phyloP scores from a whole-genome alignment of 2,113 vertebrate genomes.

The Scomber japonicus region DNA sequence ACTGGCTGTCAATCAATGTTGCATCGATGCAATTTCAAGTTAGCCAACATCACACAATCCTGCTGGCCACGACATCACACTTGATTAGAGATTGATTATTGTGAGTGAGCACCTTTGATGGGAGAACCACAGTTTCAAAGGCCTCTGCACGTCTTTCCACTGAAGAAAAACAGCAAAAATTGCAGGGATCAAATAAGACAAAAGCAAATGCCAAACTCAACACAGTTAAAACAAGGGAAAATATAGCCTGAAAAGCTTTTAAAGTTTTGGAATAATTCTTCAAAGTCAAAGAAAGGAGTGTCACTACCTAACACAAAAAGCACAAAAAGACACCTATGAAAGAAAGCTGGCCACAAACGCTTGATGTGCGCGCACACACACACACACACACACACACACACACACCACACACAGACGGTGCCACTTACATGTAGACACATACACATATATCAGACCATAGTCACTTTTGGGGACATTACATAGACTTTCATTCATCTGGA shows the following conservation, averaged over 20 bases:
- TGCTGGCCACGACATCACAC: conserved; percentile 22
- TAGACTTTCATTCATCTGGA: no score
- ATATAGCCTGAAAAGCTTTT: conserved; percentile 40
- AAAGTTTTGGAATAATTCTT: conserved; percentile 50
- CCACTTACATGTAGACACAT: no score
- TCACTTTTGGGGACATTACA: no score
- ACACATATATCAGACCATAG: no score
- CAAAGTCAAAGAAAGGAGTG: conserved; percentile 60
- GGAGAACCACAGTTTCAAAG: conserved; percentile 32
- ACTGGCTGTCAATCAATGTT: conserved; percentile 35
- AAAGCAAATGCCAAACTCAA: conserved; percentile 3
- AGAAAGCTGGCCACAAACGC: background rate
- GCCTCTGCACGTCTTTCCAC: conserved; percentile 52
- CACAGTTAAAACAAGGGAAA: conserved; percentile 12
- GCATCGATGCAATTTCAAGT: conserved; percentile 49
- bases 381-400: background rate
- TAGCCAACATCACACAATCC: conserved; percentile 26
- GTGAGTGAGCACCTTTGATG: conserved; percentile 45
- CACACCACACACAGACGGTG: no score
- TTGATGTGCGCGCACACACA: background rate
- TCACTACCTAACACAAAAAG: conserved; percentile 23
- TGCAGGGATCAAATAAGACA: conserved; percentile 7
- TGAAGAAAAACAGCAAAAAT: conserved; percentile 48
- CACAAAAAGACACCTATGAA: background rate
- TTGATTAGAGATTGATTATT: conserved; percentile 30